Percentiles rank a stretch among this genome's conserved stretches.
phyloP scores from a whole-genome alignment of 2,113 vertebrate species.

The Dermatemys mawii region DNA sequence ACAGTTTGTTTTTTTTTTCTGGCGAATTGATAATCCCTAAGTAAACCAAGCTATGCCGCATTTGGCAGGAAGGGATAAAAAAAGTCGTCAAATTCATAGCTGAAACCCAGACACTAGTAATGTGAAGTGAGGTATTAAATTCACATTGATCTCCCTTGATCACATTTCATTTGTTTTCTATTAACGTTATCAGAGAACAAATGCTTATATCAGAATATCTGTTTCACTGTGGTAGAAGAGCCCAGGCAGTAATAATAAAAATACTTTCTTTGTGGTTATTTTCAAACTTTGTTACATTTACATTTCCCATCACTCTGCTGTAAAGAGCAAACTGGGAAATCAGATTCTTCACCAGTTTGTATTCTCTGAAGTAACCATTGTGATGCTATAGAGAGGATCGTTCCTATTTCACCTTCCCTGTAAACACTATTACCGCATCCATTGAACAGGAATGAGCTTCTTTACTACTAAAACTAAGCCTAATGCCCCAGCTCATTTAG shows the following conservation, averaged over 20 bases:
- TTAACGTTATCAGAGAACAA: constrained; percentile 7
- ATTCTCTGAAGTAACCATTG: constrained; percentile 11
- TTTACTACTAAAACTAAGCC: constrained; percentile 7
- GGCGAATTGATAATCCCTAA: constrained; percentile 49
- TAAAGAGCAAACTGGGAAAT: constrained; percentile 4
- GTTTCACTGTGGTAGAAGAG: constrained; percentile 1
- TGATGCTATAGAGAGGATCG: not conserved
- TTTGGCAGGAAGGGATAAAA: constrained; percentile 29
- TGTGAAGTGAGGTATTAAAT: constrained; percentile 56
- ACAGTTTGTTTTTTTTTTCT: not conserved
- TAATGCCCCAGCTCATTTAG: constrained; percentile 3
- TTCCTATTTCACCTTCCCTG: not conserved
- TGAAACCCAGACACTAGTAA: constrained; percentile 54
- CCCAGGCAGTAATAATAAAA: not conserved
- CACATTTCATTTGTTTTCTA: constrained; percentile 40
- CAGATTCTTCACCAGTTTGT: constrained; percentile 2
- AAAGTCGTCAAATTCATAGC: constrained; percentile 5
- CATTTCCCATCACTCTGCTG: not conserved
- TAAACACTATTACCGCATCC: not conserved
- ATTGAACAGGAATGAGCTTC: constrained; percentile 8
- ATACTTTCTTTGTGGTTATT: constrained; percentile 12
- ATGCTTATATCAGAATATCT: constrained; percentile 21
- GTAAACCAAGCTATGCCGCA: constrained; percentile 55
- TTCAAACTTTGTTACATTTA: not conserved
- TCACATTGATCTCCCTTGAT: constrained; percentile 22